Evolutionary conservation across 1,140 invertebrate species (phyloP).

Genomic region (Ceratina japonica): DNA sequence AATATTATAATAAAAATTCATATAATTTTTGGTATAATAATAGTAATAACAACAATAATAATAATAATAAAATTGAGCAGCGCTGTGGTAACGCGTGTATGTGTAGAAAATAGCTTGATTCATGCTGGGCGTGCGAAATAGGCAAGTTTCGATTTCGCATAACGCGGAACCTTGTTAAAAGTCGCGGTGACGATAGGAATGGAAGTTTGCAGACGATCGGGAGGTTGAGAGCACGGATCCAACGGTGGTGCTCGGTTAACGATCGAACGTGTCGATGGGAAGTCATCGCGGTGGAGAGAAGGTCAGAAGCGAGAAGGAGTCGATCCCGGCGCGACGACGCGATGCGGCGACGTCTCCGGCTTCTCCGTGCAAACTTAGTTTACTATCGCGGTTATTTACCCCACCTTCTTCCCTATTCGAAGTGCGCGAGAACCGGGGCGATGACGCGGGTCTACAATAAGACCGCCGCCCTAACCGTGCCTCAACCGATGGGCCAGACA

Average conservation of each 20-base stretch:
- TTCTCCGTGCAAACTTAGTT: constrained; percentile 58
- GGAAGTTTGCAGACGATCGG: constrained; percentile 31
- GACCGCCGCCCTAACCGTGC: neutral
- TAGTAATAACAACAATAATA: too few relatives aligned
- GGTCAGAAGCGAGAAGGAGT: constrained; percentile 3
- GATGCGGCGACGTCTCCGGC: constrained; percentile 27
- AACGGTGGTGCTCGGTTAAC: constrained; percentile 34
- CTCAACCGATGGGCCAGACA: neutral
- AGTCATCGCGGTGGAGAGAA: constrained; percentile 22
- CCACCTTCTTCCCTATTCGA: constrained; percentile 34
- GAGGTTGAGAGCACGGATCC: constrained; percentile 45
- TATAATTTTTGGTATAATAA: too few relatives aligned
- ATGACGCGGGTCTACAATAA: constrained; percentile 23
- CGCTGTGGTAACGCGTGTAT: too few relatives aligned
- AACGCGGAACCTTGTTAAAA: neutral
- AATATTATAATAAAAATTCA: too few relatives aligned
- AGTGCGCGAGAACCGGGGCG: constrained; percentile 7
- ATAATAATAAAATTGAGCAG: too few relatives aligned
- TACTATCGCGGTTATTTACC: constrained; percentile 59
- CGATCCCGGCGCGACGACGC: neutral
- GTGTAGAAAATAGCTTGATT: too few relatives aligned
- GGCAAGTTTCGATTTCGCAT: too few relatives aligned
- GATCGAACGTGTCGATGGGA: constrained; percentile 56
- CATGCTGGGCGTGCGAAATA: too few relatives aligned
- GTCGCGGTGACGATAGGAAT: neutral